phyloP scores from a whole-genome alignment of 1,140 invertebrate genomes.

The Aricia agestis region DNA sequence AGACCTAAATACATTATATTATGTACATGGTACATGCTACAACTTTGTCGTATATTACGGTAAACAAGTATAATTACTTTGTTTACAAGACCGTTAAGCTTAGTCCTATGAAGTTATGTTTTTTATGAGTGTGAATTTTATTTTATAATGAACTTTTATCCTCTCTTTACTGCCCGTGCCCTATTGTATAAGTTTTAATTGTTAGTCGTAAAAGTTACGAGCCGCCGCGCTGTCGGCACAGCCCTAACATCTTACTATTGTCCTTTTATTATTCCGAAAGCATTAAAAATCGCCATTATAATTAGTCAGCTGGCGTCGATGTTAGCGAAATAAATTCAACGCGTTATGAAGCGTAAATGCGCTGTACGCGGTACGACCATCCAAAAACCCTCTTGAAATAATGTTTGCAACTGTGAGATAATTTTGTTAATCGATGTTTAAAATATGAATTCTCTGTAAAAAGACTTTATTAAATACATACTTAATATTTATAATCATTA shows the following conservation, averaged over 20 bases:
- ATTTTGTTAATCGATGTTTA: too few relatives aligned
- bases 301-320: background rate
- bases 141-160: constrained; percentile 31
- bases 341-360: background rate
- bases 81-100: background rate
- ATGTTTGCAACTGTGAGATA: too few relatives aligned
- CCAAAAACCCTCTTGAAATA: background rate
- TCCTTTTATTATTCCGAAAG: background rate
- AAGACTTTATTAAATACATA: too few relatives aligned
- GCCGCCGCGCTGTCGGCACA: background rate
- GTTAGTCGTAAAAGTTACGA: constrained; percentile 30
- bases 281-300: constrained; percentile 4
- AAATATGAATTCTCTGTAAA: too few relatives aligned
- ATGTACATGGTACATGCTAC: too few relatives aligned
- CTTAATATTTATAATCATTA: too few relatives aligned
- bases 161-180: constrained; percentile 17
- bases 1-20: too few relatives aligned
- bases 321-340: background rate
- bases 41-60: background rate
- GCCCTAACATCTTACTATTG: constrained; percentile 10
- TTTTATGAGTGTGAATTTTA: background rate
- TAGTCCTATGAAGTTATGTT: background rate
- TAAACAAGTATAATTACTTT: background rate
- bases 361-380: background rate
- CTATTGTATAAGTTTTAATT: constrained; percentile 32